phyloP scores from a whole-genome alignment of 2,797 vertebrate species.

The Argyrosomus regius region DNA sequence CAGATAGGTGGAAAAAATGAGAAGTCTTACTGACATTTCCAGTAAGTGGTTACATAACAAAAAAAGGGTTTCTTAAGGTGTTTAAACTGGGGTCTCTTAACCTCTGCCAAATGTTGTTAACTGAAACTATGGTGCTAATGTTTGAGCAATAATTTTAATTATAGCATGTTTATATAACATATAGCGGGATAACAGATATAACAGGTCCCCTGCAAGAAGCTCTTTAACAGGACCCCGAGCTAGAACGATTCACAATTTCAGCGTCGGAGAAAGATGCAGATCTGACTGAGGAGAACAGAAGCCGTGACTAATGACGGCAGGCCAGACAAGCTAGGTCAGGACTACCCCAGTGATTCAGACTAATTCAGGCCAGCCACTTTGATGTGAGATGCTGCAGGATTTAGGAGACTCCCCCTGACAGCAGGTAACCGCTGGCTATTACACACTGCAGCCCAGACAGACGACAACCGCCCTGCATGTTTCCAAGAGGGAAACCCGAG shows the following conservation, averaged over 20 bases:
- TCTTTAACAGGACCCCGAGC: neutral
- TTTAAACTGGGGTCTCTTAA: constrained; percentile 58
- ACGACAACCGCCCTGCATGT: constrained; percentile 45
- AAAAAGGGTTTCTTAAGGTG: constrained; percentile 53
- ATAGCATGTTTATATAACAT: constrained; percentile 8
- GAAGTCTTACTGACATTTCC: constrained; percentile 48
- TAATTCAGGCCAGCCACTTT: constrained; percentile 51
- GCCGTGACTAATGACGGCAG: neutral
- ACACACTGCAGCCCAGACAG: constrained; percentile 57
- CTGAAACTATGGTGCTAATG: constrained; percentile 59
- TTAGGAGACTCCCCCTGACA: constrained; percentile 67
- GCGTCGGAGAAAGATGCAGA: constrained; percentile 7
- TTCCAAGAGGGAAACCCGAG: constrained; percentile 68
- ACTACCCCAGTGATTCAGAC: constrained; percentile 29
- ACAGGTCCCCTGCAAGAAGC: neutral
- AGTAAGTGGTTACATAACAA: constrained; percentile 54
- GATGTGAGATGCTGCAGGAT: constrained; percentile 74
- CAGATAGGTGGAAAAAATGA: constrained; percentile 63
- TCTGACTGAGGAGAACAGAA: constrained; percentile 1
- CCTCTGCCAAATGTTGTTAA: constrained; percentile 64
- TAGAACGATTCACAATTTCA: constrained; percentile 13
- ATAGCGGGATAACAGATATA: constrained; percentile 12
- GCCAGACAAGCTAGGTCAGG: constrained; percentile 27
- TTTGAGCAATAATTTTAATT: constrained; percentile 52
- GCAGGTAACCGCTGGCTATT: constrained; percentile 66